phyloP scores from a whole-genome alignment of 2,888 invertebrate genomes.

The Himalopsyche kuldschensis region DNA sequence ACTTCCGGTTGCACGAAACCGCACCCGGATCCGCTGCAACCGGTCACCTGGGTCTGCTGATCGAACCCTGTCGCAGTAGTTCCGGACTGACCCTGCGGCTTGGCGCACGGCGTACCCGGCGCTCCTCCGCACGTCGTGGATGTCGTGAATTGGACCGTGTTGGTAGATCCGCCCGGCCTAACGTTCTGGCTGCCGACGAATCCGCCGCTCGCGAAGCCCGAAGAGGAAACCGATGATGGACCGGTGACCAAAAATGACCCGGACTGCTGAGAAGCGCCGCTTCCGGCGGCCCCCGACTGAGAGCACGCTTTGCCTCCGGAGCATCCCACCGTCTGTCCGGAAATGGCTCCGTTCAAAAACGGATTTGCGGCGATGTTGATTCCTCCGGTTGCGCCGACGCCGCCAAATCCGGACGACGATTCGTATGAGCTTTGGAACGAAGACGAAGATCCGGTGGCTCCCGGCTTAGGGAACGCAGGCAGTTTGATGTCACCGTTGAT shows the following conservation, averaged over 20 bases:
- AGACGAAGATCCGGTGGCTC: slow-evolving; percentile 2
- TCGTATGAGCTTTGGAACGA: background rate
- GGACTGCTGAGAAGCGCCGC: slow-evolving; percentile 31
- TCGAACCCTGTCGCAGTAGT: background rate
- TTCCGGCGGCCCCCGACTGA: slow-evolving; percentile 2
- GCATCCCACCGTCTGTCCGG: slow-evolving; percentile 34
- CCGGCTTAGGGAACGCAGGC: slow-evolving; percentile 2
- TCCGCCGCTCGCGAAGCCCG: slow-evolving; percentile 49
- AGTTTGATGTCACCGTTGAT: slow-evolving; percentile 46
- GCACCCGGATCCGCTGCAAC: background rate
- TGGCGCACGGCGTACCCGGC: background rate
- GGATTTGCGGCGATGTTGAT: slow-evolving; percentile 43
- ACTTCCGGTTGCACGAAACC: background rate
- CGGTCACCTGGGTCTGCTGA: background rate
- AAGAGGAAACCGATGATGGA: slow-evolving; percentile 37
- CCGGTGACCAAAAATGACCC: background rate
- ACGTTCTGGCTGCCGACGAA: slow-evolving; percentile 45
- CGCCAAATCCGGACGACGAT: background rate
- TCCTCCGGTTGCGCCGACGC: slow-evolving; percentile 26
- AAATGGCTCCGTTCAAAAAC: slow-evolving; percentile 43
- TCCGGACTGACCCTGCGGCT: background rate
- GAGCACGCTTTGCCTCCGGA: slow-evolving; percentile 22
- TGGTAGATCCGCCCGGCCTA: background rate
- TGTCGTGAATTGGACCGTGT: slow-evolving; percentile 5
- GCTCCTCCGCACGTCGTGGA: slow-evolving; percentile 9